These are phyloP conservation scores for Lathronympha strigana DNA, from an alignment of 2,888 invertebrate genomes.

Conservation along the genomic window DNA sequence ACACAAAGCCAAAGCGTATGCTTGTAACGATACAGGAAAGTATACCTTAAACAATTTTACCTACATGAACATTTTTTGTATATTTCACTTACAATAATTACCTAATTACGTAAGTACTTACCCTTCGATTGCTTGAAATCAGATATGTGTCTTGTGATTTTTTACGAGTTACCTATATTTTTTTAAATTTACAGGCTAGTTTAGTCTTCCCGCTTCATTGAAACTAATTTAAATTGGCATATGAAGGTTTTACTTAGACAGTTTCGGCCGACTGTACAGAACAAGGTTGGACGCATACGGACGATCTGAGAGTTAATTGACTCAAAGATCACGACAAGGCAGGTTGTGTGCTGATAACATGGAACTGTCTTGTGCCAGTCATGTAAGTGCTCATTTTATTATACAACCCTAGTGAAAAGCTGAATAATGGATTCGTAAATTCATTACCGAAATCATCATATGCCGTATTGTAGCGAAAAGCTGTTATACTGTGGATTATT, in stretches of 20 bases:
- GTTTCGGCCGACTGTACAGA: conserved; percentile 37
- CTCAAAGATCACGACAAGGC: conserved; percentile 21
- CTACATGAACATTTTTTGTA: too few species aligned
- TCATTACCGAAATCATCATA: too few species aligned
- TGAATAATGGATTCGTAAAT: too few species aligned
- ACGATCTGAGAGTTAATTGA: conserved; percentile 31
- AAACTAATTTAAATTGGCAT: background rate
- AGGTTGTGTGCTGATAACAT: conserved; percentile 46
- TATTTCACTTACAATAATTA: too few species aligned
- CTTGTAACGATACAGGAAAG: too few species aligned
- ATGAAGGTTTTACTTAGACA: background rate
- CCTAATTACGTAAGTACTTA: too few species aligned
- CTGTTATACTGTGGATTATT: too few species aligned
- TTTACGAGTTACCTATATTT: background rate
- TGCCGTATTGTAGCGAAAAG: too few species aligned
- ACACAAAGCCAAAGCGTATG: too few species aligned
- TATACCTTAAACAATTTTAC: too few species aligned
- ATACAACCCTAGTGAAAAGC: background rate
- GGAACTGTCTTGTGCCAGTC: conserved; percentile 49
- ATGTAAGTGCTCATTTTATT: conserved; percentile 47
- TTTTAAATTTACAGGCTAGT: background rate
- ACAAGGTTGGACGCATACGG: conserved; percentile 42
- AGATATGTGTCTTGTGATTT: too few species aligned
- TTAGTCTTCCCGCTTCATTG: background rate
- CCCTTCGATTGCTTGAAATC: too few species aligned